A percentile compares a stretch with the other conserved stretches of the same genome.
Conservation (phyloP, 2,797 vertebrate species). For the Monodelphis domestica region DNA sequence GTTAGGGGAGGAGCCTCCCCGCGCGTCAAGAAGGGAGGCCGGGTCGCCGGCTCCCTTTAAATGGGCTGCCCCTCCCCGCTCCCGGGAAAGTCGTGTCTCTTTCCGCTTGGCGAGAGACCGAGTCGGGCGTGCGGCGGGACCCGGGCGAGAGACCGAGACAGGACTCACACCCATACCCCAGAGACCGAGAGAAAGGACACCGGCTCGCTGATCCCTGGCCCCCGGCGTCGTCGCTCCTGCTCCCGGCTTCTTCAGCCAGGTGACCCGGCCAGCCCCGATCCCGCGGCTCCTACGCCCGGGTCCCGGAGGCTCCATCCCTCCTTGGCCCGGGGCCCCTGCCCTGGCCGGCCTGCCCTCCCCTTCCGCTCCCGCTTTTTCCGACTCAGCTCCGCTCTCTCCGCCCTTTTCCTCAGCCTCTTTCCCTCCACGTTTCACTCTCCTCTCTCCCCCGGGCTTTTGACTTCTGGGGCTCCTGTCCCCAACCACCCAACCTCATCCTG, state of each 20-base stretch:
- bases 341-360: neutral
- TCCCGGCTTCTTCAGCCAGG: neutral
- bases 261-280: neutral
- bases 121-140: constrained; percentile 19
- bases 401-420: constrained; percentile 13
- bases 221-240: neutral
- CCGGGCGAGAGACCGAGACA: neutral
- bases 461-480: neutral
- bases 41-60: constrained; percentile 70
- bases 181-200: neutral
- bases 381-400: constrained; percentile 19
- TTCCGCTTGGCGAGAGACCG: constrained; percentile 70
- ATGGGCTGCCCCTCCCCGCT: constrained; percentile 76
- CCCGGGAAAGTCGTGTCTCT: constrained; percentile 79
- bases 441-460: neutral
- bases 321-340: neutral
- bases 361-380: neutral
- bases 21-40: neutral
- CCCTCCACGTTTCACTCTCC: neutral
- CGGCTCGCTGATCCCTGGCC: neutral
- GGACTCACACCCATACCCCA: neutral
- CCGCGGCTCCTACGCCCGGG: neutral
- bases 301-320: neutral
- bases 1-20: constrained; percentile 33
- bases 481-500: rapidly evolving